Percentiles rank a stretch among this genome's conserved stretches.
Conservation (phyloP, 1,140 invertebrate species). For the Oedothorax gibbosus region DNA sequence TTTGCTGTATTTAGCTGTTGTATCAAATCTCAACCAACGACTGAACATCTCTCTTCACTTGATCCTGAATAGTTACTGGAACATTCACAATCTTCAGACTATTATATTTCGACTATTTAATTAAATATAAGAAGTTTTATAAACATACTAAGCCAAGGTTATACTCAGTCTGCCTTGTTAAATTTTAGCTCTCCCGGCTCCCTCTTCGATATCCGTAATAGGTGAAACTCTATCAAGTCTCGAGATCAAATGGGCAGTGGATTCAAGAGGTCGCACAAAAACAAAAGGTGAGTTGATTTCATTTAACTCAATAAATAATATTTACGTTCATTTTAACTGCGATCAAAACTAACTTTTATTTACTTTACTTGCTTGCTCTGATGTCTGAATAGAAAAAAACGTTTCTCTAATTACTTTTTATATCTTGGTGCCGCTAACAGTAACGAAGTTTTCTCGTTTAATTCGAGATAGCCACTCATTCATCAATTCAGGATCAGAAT, state of each 20-base stretch:
- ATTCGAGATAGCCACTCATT: no score
- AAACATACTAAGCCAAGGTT: background rate
- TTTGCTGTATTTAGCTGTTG: no score
- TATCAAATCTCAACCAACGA: no score
- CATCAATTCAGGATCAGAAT: background rate
- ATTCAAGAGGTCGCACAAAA: constrained; percentile 26
- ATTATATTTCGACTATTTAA: no score
- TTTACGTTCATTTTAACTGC: no score
- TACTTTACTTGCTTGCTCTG: background rate
- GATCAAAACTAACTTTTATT: no score
- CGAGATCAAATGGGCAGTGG: constrained; percentile 60
- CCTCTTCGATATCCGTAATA: constrained; percentile 53
- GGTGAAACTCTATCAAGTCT: constrained; percentile 56
- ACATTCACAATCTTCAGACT: no score
- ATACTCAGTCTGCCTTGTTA: background rate
- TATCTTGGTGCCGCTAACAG: background rate
- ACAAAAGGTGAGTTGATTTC: constrained; percentile 30
- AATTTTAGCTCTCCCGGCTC: constrained; percentile 61
- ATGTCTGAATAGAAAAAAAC: background rate
- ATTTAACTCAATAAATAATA: background rate
- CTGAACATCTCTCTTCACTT: no score
- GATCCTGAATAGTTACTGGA: no score
- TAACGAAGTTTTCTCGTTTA: no score
- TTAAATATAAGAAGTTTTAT: no score
- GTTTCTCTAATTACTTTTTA: background rate